A percentile compares a stretch with the other conserved stretches of the same genome.
Evolutionary conservation across 2,888 invertebrate genomes (phyloP).

Genomic region (Pristionchus exspectatus): DNA sequence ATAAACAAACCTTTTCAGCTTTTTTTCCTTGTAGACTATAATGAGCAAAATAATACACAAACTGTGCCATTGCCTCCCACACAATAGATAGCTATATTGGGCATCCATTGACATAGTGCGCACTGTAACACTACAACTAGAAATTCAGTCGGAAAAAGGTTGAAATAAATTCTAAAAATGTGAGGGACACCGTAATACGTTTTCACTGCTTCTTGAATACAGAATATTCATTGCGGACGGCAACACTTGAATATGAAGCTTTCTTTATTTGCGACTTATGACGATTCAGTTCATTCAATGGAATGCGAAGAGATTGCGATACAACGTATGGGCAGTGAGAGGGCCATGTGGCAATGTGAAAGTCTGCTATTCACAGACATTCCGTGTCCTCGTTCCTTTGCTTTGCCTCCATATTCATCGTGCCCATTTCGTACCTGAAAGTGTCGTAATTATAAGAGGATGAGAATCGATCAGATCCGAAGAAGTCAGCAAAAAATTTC

Average conservation of each 20-base stretch:
- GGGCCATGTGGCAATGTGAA: not conserved
- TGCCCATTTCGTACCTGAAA: slow-evolving; percentile 54
- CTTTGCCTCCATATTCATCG: slow-evolving; percentile 56
- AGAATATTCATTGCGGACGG: no score
- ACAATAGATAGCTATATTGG: no score
- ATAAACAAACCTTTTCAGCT: no score
- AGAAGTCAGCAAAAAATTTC: not conserved
- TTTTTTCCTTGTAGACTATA: no score
- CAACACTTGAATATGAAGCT: not conserved
- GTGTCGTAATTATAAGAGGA: not conserved
- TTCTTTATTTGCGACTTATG: not conserved
- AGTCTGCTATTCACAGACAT: slow-evolving; percentile 31
- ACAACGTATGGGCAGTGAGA: slow-evolving; percentile 33
- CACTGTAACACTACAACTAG: no score
- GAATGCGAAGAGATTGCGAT: slow-evolving; percentile 31
- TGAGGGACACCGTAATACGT: no score
- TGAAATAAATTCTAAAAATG: no score
- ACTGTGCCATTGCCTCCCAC: no score
- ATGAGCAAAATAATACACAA: no score
- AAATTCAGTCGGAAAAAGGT: no score
- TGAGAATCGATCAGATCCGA: not conserved
- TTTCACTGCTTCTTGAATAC: no score
- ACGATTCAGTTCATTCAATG: slow-evolving; percentile 8
- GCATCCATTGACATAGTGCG: no score
- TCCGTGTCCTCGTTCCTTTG: slow-evolving; percentile 53